Base-by-base conservation (phyloP, 2,113 vertebrate genomes). In the Nibea albiflora region DNA sequence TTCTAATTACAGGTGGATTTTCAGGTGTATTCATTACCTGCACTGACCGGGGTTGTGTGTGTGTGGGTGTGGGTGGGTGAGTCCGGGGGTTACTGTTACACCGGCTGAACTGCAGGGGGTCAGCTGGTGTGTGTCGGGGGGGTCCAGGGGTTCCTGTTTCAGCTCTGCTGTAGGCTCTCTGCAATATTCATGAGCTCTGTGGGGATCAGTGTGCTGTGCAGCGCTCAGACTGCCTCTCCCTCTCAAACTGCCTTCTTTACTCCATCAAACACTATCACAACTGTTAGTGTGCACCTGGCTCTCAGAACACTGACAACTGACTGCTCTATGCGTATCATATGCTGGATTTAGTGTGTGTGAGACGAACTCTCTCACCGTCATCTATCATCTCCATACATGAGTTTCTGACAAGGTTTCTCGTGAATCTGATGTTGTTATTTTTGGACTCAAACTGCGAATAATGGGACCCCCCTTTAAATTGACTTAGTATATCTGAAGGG, bases 1-100 rank as follows among this genome's bases (percentile, higher is more conserved):
- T 96, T 94, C 95, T 96, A 96, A 96, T 96, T 96, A 96, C 94
- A 95, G 93, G 87, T 95, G 94, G 90, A 95, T 95, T 96, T 97
- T 94, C 93, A 96, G 94, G 94, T 96, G 93, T 91, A 94, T 96
- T 95, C 92, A 94, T 95, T 95, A 92, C 81, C 87, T 95, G 94
- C 76, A 87, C 92, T 94, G 95, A 92, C 90, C 39, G 24, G 77
- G 61, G 78, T 65, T 82, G 85, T 78, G 88, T 76, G 77, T 83
- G 71, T 52, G 66, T 83, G 44, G 31, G 42, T 56, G 28, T 71
- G 58, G 62, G 16, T 64, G 83, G 46, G 71, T 78, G 74, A 67
- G 68, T 82, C 46, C 26, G 16, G 50, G 83, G 91, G 87, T 89
- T 93, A 89, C 68, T 85, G 88, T 93, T 93, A 93, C 90, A 88